Base-by-base conservation (phyloP, 2,888 invertebrate species). In the Sipha maydis region DNA sequence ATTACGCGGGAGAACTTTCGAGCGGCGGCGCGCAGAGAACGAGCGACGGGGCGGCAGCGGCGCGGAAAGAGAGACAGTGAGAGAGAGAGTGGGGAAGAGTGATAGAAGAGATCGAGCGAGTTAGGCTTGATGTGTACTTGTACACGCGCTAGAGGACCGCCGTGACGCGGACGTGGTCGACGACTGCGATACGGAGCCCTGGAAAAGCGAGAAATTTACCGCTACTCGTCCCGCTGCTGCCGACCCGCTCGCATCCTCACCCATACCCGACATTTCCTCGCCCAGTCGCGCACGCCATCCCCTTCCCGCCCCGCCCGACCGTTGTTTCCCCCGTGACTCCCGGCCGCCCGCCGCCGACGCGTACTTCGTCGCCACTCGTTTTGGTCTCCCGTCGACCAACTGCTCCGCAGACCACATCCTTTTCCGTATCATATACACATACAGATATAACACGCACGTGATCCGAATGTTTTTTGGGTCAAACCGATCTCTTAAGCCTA, bases 181-280 rank as follows among this genome's bases (percentile, higher is more conserved):
- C 82, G 80, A 88, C 88, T 88, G 82, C 80, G 88, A 82, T 73
- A 79, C 88, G 88, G 82, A 48, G 88, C 88, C 88, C 88, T 67
- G 88, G 88, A 82, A 88, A 88, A 88, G 88, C 88, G 88, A 82
- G 82, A 82, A 82, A 88, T 82, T 73, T 41, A 67, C 85, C 85
- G 48, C 71, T 25, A 28, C 4, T 38, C 31, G 25, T 5, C 17
- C 38, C 83, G 73, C n/a, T 28, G 25, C n/a, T 3, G 28, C 61
- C 61, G 61, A 61, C 25, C 25, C 61, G 34, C 34, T 4, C 34
- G n/a, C n/a, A n/a, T n/a, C n/a, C n/a, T n/a, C n/a, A n/a, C n/a
- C n/a, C n/a, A n/a, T n/a, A 34, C 34, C 34, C 3, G 34, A 4
- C 4, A 34, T 34, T 34, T 19, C 9, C 17, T 28, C 61, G 56